Evolutionary conservation across 2,113 vertebrate genomes (phyloP).

Genomic region (Hiodon alosoides): DNA sequence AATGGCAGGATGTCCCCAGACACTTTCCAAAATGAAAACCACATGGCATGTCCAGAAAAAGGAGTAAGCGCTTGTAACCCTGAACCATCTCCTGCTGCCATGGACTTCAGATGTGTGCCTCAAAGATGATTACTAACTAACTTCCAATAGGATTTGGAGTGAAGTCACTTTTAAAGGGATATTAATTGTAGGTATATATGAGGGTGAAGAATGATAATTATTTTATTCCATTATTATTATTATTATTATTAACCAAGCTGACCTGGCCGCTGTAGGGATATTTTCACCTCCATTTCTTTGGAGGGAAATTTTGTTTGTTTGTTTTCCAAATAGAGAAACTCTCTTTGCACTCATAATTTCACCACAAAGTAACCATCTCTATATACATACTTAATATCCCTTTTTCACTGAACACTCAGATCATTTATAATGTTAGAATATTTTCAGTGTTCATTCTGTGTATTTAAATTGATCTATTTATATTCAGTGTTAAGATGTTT

Average conservation of each 20-base stretch:
- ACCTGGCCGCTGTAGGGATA: constrained; percentile 20
- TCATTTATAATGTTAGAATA: constrained; percentile 69
- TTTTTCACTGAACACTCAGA: constrained; percentile 52
- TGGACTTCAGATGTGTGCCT: constrained; percentile 19
- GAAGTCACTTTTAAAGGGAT: constrained; percentile 63
- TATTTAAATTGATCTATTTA: constrained; percentile 76
- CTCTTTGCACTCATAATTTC: constrained; percentile 28
- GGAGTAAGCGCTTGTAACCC: constrained; percentile 18
- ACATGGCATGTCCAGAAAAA: constrained; percentile 24
- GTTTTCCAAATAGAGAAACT: constrained; percentile 20
- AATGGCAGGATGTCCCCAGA: constrained; percentile 31
- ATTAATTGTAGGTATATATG: constrained; percentile 49
- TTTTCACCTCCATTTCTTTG: constrained; percentile 49
- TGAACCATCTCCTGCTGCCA: constrained; percentile 22
- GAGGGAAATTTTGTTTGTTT: constrained; percentile 36
- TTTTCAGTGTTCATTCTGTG: constrained; percentile 66
- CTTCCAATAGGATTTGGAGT: constrained; percentile 44
- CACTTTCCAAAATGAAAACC: constrained; percentile 15
- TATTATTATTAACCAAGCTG: too few relatives aligned
- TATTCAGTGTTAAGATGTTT: constrained; percentile 62
- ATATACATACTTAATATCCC: constrained; percentile 59
- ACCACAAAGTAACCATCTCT: constrained; percentile 43
- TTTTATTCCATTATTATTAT: constrained; percentile 54
- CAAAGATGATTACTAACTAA: constrained; percentile 33
- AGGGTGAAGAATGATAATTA: constrained; percentile 58